Evolutionary conservation across 2,888 invertebrate species (phyloP).

Genomic region (Aphrophora alni): DNA sequence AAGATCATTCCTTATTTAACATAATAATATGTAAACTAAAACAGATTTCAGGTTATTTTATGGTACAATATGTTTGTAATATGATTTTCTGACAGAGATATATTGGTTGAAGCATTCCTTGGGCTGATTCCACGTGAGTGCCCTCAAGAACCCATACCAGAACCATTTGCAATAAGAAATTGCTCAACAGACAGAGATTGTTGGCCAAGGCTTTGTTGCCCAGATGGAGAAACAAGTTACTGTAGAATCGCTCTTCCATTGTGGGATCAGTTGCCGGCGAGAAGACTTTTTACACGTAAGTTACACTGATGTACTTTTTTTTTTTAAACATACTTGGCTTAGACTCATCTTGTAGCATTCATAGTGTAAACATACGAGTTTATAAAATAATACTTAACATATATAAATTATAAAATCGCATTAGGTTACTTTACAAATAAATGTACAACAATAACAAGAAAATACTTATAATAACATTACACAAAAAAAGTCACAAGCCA

Average conservation of each 20-base stretch:
- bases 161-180: conserved; percentile 69
- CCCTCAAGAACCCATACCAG: conserved; percentile 71
- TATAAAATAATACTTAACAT: too few species aligned
- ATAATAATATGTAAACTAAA: too few species aligned
- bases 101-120: conserved; percentile 64
- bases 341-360: too few species aligned
- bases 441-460: too few species aligned
- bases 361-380: too few species aligned
- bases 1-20: too few species aligned
- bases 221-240: conserved; percentile 70
- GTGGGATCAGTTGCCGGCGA: conserved; percentile 45
- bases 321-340: too few species aligned
- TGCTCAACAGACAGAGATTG: conserved; percentile 74
- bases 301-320: conserved; percentile 18
- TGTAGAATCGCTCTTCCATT: conserved; percentile 64
- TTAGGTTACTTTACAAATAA: too few species aligned
- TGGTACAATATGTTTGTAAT: background rate
- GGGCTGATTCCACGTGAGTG: conserved; percentile 75
- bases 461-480: too few species aligned
- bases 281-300: conserved; percentile 37
- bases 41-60: too few species aligned
- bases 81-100: background rate
- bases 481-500: too few species aligned
- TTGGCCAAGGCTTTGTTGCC: conserved; percentile 78
- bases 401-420: too few species aligned